These are phyloP conservation scores for Hyperoplus lanceolatus DNA, from an alignment of 2,797 vertebrate species.

Conservation along the genomic window DNA sequence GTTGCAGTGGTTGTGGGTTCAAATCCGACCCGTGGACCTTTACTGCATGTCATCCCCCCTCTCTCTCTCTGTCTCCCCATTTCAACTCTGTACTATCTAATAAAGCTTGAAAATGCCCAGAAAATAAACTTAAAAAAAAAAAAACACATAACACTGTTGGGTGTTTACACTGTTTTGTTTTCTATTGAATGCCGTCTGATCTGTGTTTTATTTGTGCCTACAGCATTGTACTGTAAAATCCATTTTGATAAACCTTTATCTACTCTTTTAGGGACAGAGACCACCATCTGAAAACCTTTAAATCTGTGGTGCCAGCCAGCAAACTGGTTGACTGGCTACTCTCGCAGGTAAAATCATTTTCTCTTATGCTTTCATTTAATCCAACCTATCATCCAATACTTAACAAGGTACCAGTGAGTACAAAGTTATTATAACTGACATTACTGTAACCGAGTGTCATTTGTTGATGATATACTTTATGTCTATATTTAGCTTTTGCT, in stretches of 20 bases:
- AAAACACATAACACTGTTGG: neutral
- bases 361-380: neutral
- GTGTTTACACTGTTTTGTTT: slow-evolving; percentile 7
- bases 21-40: too few relatives aligned
- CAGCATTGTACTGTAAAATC: slow-evolving; percentile 15
- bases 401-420: too few relatives aligned
- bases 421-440: neutral
- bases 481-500: neutral
- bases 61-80: too few relatives aligned
- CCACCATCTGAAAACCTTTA: slow-evolving; percentile 97
- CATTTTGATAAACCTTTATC: neutral
- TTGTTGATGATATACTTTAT: neutral
- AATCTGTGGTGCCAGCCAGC: slow-evolving; percentile 94
- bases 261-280: slow-evolving; percentile 90
- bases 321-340: slow-evolving; percentile 98
- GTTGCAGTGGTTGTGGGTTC: too few relatives aligned
- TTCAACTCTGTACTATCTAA: too few relatives aligned
- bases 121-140: too few relatives aligned
- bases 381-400: neutral
- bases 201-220: neutral
- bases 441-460: neutral
- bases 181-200: neutral
- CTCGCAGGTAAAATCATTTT: slow-evolving; percentile 88
- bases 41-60: too few relatives aligned
- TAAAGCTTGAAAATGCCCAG: too few relatives aligned